These are phyloP conservation scores for Psix sp. DNA, from an alignment of 1,140 invertebrate species.

Conservation along the genomic window DNA sequence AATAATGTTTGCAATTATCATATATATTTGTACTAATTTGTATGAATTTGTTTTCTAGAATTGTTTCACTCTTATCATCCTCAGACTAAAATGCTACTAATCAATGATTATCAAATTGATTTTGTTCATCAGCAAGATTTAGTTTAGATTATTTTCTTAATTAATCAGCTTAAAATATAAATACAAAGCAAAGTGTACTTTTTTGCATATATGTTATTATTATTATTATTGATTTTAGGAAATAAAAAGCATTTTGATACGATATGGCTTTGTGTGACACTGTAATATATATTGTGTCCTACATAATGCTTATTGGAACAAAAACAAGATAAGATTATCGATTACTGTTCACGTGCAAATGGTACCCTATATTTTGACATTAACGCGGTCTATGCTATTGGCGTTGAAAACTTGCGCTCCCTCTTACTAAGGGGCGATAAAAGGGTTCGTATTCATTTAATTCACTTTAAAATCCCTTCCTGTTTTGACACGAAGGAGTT, in stretches of 20 bases:
- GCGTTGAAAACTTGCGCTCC: constrained; percentile 55
- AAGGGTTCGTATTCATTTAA: constrained; percentile 72
- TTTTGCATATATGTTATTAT: no score
- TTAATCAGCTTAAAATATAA: no score
- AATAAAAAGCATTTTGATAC: no score
- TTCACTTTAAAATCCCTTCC: constrained; percentile 73
- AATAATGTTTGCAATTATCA: constrained; percentile 15
- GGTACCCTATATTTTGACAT: constrained; percentile 42
- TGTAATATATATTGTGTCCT: neutral
- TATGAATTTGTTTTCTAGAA: constrained; percentile 10
- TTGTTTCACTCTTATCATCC: no score
- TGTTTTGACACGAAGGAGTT: constrained; percentile 44
- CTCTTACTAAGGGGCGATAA: constrained; percentile 38
- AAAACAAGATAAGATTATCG: constrained; percentile 42
- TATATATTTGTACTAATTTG: constrained; percentile 26
- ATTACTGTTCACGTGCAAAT: constrained; percentile 32
- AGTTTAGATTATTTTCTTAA: no score
- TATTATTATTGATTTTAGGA: no score
- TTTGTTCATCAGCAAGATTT: no score
- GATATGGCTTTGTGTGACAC: no score
- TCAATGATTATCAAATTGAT: no score
- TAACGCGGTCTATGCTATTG: constrained; percentile 32
- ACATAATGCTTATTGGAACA: constrained; percentile 8
- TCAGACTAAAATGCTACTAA: no score
- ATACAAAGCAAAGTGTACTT: no score